Percentiles rank a stretch among this genome's conserved stretches.
phyloP scores from a whole-genome alignment of 2,888 invertebrate genomes.

The Biston stratarius region DNA sequence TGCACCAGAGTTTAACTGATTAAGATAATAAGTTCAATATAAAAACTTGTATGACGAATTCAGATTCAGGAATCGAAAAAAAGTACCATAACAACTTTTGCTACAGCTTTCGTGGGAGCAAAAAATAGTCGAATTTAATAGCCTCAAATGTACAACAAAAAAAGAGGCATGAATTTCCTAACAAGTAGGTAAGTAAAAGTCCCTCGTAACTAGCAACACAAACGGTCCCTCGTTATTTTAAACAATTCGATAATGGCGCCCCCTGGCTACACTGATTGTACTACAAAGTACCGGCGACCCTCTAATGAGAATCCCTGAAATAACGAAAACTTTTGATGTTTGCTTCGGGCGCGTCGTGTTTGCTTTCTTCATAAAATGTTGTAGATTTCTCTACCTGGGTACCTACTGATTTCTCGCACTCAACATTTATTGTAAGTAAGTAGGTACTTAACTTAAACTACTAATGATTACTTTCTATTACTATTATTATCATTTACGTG shows the following conservation, averaged over 20 bases:
- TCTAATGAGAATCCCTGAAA: slow-evolving; percentile 71
- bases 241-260: slow-evolving; percentile 82
- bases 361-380: slow-evolving; percentile 30
- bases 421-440: no score
- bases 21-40: no score
- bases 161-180: slow-evolving; percentile 23
- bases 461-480: no score
- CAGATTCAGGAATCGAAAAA: no score
- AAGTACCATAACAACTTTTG: no score
- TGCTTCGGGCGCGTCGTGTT: slow-evolving; percentile 61
- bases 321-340: slow-evolving; percentile 68
- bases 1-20: no score
- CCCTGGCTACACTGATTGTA: slow-evolving; percentile 67
- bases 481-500: no score
- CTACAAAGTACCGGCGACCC: slow-evolving; percentile 63
- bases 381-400: neutral
- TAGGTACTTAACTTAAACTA: no score
- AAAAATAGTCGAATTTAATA: slow-evolving; percentile 32
- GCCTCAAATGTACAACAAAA: slow-evolving; percentile 21
- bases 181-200: slow-evolving; percentile 29
- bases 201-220: slow-evolving; percentile 57
- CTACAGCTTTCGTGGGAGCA: neutral
- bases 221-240: slow-evolving; percentile 80
- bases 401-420: no score
- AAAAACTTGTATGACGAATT: no score